Conservation (phyloP, 2,888 invertebrate genomes). For the Silvanus unidentatus region DNA sequence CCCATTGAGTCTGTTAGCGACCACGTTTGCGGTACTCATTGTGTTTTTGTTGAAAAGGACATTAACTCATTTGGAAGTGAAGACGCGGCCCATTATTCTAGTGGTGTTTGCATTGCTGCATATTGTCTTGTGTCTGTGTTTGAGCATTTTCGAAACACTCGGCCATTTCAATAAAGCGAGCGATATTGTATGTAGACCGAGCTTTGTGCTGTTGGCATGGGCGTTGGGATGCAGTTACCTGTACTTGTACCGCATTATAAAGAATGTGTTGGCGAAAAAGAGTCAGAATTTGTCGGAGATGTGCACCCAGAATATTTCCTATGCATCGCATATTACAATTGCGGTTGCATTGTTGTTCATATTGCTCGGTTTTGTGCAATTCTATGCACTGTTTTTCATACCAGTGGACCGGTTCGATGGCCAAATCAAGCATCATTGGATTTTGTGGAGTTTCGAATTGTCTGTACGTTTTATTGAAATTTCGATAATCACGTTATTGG, state of each 20-base stretch:
- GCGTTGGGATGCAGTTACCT: slow-evolving; percentile 79
- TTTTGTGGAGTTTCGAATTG: slow-evolving; percentile 89
- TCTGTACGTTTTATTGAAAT: slow-evolving; percentile 80
- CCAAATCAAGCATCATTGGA: slow-evolving; percentile 72
- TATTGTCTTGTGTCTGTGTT: slow-evolving; percentile 71
- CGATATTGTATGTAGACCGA: slow-evolving; percentile 73
- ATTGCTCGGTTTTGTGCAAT: slow-evolving; percentile 74
- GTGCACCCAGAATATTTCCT: slow-evolving; percentile 69
- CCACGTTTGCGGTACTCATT: slow-evolving; percentile 84
- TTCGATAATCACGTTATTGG: slow-evolving; percentile 76
- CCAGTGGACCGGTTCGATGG: slow-evolving; percentile 48
- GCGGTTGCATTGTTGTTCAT: slow-evolving; percentile 81
- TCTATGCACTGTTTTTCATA: slow-evolving; percentile 72
- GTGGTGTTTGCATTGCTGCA: slow-evolving; percentile 74
- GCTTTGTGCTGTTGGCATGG: slow-evolving; percentile 79
- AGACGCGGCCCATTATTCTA: slow-evolving; percentile 65
- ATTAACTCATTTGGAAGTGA: slow-evolving; percentile 62
- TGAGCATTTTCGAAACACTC: slow-evolving; percentile 68
- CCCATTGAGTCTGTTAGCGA: slow-evolving; percentile 79
- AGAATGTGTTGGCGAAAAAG: slow-evolving; percentile 67
- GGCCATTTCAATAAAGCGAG: slow-evolving; percentile 43
- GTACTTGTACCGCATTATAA: slow-evolving; percentile 74
- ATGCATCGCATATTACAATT: slow-evolving; percentile 85
- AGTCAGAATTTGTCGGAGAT: slow-evolving; percentile 75
- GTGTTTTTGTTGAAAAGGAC: slow-evolving; percentile 79